Conservation (phyloP, 2,113 vertebrate genomes). For the Forbesichthys agassizii region DNA sequence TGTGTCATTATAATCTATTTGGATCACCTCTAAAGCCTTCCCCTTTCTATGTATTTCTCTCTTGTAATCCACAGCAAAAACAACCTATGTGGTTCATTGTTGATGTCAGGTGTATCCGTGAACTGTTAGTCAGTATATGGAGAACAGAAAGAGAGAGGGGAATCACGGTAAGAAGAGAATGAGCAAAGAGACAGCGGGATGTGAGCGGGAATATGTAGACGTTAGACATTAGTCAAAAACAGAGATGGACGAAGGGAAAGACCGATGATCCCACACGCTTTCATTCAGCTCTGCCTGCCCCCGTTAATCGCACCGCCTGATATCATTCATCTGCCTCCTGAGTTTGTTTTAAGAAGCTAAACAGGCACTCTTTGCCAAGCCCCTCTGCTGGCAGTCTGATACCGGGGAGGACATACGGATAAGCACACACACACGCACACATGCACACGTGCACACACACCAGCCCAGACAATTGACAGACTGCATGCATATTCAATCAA, state of each 20-base stretch:
- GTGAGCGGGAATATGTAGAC: background rate
- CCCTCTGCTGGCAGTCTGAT: slow-evolving; percentile 58
- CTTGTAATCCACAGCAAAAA: slow-evolving; percentile 14
- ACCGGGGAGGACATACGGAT: slow-evolving; percentile 22
- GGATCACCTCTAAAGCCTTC: background rate
- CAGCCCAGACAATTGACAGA: background rate
- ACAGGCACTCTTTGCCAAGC: slow-evolving; percentile 51
- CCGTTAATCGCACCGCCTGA: slow-evolving; percentile 63
- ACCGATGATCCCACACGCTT: slow-evolving; percentile 47
- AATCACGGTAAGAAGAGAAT: background rate
- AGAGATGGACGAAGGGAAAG: slow-evolving; percentile 11
- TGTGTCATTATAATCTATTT: background rate
- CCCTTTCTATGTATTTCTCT: slow-evolving; percentile 17
- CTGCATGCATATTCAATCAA: background rate
- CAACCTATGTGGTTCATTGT: slow-evolving; percentile 23
- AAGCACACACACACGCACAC: slow-evolving; percentile 9
- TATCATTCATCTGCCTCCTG: slow-evolving; percentile 68
- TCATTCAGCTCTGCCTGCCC: slow-evolving; percentile 54
- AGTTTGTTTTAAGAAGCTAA: slow-evolving; percentile 77
- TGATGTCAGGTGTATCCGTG: slow-evolving; percentile 39
- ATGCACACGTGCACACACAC: background rate
- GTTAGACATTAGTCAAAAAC: background rate
- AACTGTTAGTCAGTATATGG: slow-evolving; percentile 13
- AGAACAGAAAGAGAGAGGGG: background rate
- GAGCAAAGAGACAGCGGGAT: background rate